Evolutionary conservation across 2,888 invertebrate species (phyloP), one percentile per base, ranked within the genome.

Genomic region (Phyllotreta striolata): DNA sequence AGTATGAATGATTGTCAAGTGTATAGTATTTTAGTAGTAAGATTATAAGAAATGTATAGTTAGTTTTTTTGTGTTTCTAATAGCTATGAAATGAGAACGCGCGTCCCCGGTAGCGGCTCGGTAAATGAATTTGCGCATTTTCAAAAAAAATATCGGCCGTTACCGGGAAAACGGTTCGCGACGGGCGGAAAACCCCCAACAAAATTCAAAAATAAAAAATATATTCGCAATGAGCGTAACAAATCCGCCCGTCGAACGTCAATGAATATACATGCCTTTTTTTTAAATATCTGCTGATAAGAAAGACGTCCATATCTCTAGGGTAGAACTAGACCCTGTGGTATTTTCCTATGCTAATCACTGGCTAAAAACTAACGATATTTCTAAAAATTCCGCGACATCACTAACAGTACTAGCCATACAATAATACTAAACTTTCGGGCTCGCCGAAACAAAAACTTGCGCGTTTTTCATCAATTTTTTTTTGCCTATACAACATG

Each of bases 301-400:
- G 71, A 74, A 72, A 72, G 62, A 72, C 71, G 72, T 74, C 70
- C 74, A 75, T 74, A 76, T 74, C 76, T 78, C 75, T 79, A 81
- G 81, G 81, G 81, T 80, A 81, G 79, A 80, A 75, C 80, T 81
- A 81, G 78, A 82, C 82, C 82, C 82, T 82, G 82, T 82, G 76
- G 77, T 77, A 79, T 79, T 24, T 24, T 77, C 81, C 81, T 81
- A 81, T 72, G 76, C 78, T 80, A 79, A 75, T 77, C 78, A 79
- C 78, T 80, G 78, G 78, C 79, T 80, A 80, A 73, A 68, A 74
- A 75, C 79, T 80, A 75, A 73, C 66, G 66, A 73, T 77, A 76
- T 49, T 47, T 72, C 76, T 79, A 78, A 73, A 75, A 75, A 76
- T 72, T 77, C 77, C 78, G 78, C 78, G 77, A 78, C 77, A 76